These are phyloP conservation scores for Brachyrhaphis roseni DNA, from an alignment of 2,797 vertebrate genomes.

Conservation along the genomic window DNA sequence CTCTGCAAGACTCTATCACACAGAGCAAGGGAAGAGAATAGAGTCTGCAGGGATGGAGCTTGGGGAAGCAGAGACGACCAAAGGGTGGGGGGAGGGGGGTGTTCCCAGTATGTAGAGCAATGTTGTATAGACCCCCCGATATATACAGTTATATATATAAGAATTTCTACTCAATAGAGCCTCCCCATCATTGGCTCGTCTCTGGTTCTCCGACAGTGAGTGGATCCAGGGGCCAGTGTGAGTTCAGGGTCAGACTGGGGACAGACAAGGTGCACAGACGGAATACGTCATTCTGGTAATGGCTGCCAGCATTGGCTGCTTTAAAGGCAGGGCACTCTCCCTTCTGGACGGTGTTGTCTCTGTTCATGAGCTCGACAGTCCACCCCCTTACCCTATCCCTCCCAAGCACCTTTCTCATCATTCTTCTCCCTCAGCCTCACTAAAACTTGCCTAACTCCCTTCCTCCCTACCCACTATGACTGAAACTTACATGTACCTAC, in stretches of 20 bases:
- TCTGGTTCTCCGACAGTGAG: conserved; percentile 32
- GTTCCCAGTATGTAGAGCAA: conserved; percentile 55
- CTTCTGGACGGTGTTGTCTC: conserved; percentile 53
- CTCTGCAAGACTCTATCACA: conserved; percentile 51
- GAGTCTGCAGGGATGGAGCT: conserved; percentile 19
- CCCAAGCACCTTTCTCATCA: conserved; percentile 53
- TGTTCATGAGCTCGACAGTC: conserved; percentile 50
- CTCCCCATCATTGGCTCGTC: conserved; percentile 1
- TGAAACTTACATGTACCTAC: conserved; percentile 60
- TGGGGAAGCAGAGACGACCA: conserved; percentile 22
- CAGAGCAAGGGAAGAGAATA: conserved; percentile 35
- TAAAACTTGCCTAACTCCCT: conserved; percentile 40
- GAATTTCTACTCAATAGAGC: conserved; percentile 8
- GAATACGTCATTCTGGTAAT: conserved; percentile 68
- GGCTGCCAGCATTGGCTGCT: conserved; percentile 60
- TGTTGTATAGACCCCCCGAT: conserved; percentile 30
- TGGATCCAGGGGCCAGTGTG: conserved; percentile 34
- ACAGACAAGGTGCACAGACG: conserved; percentile 72
- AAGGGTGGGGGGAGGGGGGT: conserved; percentile 9
- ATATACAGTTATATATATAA: conserved; percentile 35
- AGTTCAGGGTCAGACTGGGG: conserved; percentile 69
- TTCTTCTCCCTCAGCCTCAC: conserved; percentile 46
- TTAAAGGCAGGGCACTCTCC: conserved; percentile 63
- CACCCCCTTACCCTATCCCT: conserved; percentile 28
- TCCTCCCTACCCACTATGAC: conserved; percentile 32